Conservation (phyloP, 2,888 invertebrate species). For the Bellardia pandia region DNA sequence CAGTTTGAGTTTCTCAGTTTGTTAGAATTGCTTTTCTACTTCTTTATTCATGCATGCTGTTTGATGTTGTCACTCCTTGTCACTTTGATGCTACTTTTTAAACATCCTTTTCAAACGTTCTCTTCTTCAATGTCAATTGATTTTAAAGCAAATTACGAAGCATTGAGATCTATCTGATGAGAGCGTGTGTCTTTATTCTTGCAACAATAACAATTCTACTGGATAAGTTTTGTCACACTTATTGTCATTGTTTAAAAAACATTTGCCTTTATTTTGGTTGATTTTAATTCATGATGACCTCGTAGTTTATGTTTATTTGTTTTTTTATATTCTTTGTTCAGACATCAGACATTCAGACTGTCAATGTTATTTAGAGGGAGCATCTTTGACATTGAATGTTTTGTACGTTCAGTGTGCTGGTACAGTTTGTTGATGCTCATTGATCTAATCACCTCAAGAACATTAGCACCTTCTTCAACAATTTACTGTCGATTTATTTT, state of each 20-base stretch:
- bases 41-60: constrained; percentile 57
- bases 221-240: constrained; percentile 70
- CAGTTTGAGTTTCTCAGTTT: constrained; percentile 67
- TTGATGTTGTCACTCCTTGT: constrained; percentile 73
- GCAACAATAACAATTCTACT: constrained; percentile 9
- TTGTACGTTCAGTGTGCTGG: background rate
- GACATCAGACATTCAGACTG: background rate
- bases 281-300: constrained; percentile 76
- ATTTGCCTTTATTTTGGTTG: constrained; percentile 45
- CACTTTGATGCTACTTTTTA: constrained; percentile 74
- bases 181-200: background rate
- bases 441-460: constrained; percentile 54
- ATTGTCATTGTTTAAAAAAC: constrained; percentile 52
- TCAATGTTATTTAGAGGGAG: background rate
- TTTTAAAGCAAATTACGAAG: constrained; percentile 60
- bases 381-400: background rate
- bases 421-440: background rate
- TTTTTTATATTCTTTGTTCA: background rate
- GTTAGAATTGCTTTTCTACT: constrained; percentile 67
- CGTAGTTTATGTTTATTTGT: constrained; percentile 32
- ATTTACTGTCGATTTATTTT: background rate
- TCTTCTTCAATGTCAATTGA: constrained; percentile 76
- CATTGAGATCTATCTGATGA: constrained; percentile 9
- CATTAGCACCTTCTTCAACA: constrained; percentile 75
- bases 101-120: constrained; percentile 2